Base-by-base conservation (phyloP, 2,113 vertebrate genomes). In the Grammomys dolichurus region DNA sequence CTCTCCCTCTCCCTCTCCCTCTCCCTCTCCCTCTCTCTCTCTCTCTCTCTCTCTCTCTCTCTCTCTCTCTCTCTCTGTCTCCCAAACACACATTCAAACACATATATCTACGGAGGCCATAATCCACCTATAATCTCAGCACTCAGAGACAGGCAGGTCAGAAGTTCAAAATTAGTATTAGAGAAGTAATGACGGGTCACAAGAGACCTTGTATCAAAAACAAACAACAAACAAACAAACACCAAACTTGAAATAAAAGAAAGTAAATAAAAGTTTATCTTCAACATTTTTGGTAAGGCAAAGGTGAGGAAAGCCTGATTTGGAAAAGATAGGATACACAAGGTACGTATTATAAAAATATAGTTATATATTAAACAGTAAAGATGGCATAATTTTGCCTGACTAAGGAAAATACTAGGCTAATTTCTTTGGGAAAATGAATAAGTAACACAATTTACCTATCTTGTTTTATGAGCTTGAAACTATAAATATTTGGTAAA, bases 341-440 rank as follows among this genome's bases (percentile, higher is more conserved):
- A 28, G 46, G 67, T 46, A 22, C 14, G 0, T 78, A 72, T 70
- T 94, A 54, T 54, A n/a, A n/a, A 73, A 40, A 65, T 7, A 70
- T n/a, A 60, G n/a, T 43, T 89, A 51, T 19, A 0, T 58, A 67
- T 90, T 92, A 72, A 43, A 77, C 90, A 81, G 58, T 94, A 92
- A 77, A 73, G 72, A 73, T 86, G 14, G 14, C 33, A 87, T 82
- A 51, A 87, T 95, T 96, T 92, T 36, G 89, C 36, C 19, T 36
- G 31, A 93, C 36, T 60, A 72, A 90, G 22, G 24, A 63, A 40
- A 75, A 91, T 96, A 72, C 36, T 65, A 65, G 5, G 16, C 16
- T 36, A n/a, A 95, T 89, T 87, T 84, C 40, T 95, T 87, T 87
- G 82, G 58, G 75, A 84, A 92, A 60, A 48, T 16, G 69, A 86